Evolutionary conservation across 1,140 invertebrate genomes (phyloP), one percentile per base, ranked within the genome.

Genomic region (Phortica variegata): DNA sequence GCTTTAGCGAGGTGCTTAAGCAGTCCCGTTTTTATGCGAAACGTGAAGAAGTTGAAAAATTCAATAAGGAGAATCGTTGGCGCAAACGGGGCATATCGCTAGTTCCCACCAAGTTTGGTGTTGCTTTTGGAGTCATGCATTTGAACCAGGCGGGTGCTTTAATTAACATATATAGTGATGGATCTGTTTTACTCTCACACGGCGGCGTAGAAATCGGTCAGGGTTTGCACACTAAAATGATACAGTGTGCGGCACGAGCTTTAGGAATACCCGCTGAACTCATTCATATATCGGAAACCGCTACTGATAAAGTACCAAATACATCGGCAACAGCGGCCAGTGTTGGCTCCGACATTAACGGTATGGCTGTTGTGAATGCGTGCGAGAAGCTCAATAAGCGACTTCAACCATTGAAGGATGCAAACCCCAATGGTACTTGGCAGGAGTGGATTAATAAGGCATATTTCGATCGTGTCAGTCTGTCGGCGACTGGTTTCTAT

Each of bases 121-220:
- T 97, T 46, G 85, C 89, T 0, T 97, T 95, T 68, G 87, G 86
- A 1, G 80, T 85, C 6, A 77, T 83, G 43, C 85, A 89, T 56
- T 73, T 97, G 33, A 97, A 97, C 77, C 94, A 97, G 80, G 85
- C 83, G 15, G 94, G 91, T 23, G 91, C 93, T 3, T 78, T 97
- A 15, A 81, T 97, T n/a, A 83, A 92, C 16, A 81, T 97, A 16
- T 97, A 97, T 65, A 81, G 77, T 0, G 95, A 98, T 79, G 95
- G 95, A 1, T 94, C 93, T 0, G 90, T 97, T 4, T 79, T 97
- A 2, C 61, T 98, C n/a, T 85, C 85, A 19, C 93, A 97, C 73
- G 91, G 90, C 33, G 95, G 94, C 13, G 88, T 88, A 13, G 95
- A 98, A 81, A 97, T 97, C 88, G 95, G 95, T 0, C 95, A 97